Conservation (phyloP, 92 coral and sea anemone genomes). For the Actinostola sp. region DNA sequence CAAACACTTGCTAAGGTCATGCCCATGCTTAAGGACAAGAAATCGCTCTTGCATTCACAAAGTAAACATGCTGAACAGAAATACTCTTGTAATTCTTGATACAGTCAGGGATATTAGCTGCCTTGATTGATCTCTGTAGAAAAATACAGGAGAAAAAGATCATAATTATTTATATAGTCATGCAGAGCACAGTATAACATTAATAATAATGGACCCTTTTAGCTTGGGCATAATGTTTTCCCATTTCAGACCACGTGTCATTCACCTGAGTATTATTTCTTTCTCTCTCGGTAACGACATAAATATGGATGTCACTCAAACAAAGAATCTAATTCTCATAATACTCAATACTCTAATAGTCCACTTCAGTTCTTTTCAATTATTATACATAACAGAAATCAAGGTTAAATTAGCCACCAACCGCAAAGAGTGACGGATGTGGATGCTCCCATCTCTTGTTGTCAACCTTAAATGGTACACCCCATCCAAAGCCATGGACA, state of each 20-base stretch:
- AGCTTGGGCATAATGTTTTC: too few species aligned
- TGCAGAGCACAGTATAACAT: background rate
- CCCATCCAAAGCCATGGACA: slow-evolving; percentile 91
- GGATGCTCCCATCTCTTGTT: slow-evolving; percentile 84
- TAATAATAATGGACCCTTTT: background rate
- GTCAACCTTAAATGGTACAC: slow-evolving; percentile 54
- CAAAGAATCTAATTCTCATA: too few species aligned
- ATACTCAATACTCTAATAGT: too few species aligned
- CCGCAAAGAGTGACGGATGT: slow-evolving; percentile 57
- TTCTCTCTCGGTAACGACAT: too few species aligned
- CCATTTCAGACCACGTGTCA: too few species aligned
- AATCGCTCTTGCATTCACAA: slow-evolving; percentile 60
- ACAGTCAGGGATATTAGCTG: slow-evolving; percentile 63
- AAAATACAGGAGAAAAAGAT: background rate
- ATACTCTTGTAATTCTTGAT: slow-evolving; percentile 36
- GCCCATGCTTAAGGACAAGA: slow-evolving; percentile 31
- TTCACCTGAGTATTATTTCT: too few species aligned
- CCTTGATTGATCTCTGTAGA: slow-evolving; percentile 75
- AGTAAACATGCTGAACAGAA: slow-evolving; percentile 72
- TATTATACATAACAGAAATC: too few species aligned
- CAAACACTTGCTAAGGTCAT: too few species aligned
- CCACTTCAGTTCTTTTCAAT: too few species aligned
- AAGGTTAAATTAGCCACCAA: background rate
- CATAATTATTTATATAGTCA: too few species aligned
- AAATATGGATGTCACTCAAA: too few species aligned